Conservation (phyloP, 2,113 vertebrate species). For the Eudyptes chrysolophus region DNA sequence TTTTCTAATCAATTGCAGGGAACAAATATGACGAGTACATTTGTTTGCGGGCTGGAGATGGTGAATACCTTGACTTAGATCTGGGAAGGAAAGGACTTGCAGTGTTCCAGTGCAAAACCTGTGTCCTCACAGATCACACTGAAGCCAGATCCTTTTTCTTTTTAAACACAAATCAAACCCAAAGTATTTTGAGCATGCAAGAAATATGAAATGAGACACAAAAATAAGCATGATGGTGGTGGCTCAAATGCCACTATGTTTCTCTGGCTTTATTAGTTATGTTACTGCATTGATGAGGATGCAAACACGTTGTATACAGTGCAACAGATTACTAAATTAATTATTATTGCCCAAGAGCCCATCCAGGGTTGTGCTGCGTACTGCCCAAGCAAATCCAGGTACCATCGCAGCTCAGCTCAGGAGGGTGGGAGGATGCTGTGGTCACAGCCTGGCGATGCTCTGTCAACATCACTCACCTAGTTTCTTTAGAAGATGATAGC, state of each 20-base stretch:
- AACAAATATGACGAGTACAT: not conserved
- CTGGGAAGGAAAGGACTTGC: not conserved
- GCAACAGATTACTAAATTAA: not conserved
- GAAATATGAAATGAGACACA: not conserved
- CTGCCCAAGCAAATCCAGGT: not conserved
- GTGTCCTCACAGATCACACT: fast-evolving
- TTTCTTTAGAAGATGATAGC: not conserved
- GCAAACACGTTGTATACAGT: not conserved
- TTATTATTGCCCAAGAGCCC: not conserved
- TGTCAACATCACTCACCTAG: not conserved
- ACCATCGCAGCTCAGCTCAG: not conserved
- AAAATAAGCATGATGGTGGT: not conserved
- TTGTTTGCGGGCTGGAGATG: not conserved
- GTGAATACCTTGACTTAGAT: not conserved
- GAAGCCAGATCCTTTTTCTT: not conserved
- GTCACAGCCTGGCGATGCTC: fast-evolving
- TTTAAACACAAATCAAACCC: not conserved
- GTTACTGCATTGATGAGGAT: not conserved
- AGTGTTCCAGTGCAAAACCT: not conserved
- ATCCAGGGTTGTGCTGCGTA: not conserved
- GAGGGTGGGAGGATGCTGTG: not conserved
- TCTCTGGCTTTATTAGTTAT: not conserved
- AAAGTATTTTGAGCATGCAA: not conserved
- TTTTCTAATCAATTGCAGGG: not conserved
- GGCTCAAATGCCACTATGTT: not conserved